Conservation (phyloP, 2,888 invertebrate genomes). For the Taenaris catops region DNA sequence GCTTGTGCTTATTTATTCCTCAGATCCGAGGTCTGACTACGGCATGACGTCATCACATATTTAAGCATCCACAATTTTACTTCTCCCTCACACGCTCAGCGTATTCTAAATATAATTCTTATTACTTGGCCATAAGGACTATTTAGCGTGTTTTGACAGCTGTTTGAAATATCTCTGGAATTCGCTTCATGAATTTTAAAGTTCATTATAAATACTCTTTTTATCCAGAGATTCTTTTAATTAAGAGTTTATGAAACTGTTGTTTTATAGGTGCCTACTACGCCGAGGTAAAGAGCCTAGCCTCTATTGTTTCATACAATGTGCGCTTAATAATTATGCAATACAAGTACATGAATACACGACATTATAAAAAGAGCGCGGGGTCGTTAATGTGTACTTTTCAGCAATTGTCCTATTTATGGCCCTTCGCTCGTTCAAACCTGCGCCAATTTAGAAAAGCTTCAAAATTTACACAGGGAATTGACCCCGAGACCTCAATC, state of each 20-base stretch:
- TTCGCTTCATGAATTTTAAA: constrained; percentile 12
- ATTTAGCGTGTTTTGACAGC: constrained; percentile 10
- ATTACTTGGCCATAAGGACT: constrained; percentile 9
- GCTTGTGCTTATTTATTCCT: constrained; percentile 34
- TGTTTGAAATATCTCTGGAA: constrained; percentile 13
- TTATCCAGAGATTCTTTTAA: constrained; percentile 34
- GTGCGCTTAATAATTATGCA: too few species aligned
- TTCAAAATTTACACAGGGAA: too few species aligned
- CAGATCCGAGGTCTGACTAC: constrained; percentile 38
- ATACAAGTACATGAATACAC: too few species aligned
- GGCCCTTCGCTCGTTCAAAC: too few species aligned
- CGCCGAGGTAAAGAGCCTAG: too few species aligned
- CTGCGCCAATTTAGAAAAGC: too few species aligned
- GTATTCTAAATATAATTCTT: constrained; percentile 8
- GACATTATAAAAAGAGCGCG: too few species aligned
- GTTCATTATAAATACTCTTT: constrained; percentile 21
- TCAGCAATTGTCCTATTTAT: too few species aligned
- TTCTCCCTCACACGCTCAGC: constrained; percentile 42
- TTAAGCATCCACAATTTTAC: constrained; percentile 38
- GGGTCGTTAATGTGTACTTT: too few species aligned
- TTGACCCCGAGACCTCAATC: too few species aligned
- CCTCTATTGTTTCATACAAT: too few species aligned
- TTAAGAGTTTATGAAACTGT: constrained; percentile 33
- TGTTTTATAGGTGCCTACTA: constrained; percentile 17
- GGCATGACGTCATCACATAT: constrained; percentile 51